Percentiles rank a stretch among this genome's conserved stretches.
These are phyloP conservation scores for Alsophila aescularia DNA, from an alignment of 2,888 invertebrate species.

Conservation along the genomic window DNA sequence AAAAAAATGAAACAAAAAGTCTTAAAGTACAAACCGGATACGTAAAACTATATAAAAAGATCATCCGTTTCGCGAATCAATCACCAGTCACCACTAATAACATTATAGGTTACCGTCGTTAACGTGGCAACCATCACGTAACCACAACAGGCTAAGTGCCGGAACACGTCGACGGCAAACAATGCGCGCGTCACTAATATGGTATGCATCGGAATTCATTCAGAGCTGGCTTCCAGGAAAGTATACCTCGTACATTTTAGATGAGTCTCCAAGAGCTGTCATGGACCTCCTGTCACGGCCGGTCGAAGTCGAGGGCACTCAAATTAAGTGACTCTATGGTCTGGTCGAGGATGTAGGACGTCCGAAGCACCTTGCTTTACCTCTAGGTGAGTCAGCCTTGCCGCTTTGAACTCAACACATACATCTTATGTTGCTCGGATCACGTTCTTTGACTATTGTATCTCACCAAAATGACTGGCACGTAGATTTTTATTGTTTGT, in stretches of 20 bases:
- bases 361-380: constrained; percentile 35
- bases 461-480: constrained; percentile 21
- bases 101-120: not conserved
- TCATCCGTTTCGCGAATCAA: constrained; percentile 4
- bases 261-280: constrained; percentile 47
- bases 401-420: constrained; percentile 21
- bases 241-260: constrained; percentile 43
- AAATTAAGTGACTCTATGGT: too few species aligned
- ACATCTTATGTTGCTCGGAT: constrained; percentile 34
- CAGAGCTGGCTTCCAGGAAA: constrained; percentile 48
- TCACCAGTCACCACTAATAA: constrained; percentile 1
- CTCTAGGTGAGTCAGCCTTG: constrained; percentile 46
- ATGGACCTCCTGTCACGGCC: constrained; percentile 57
- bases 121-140: not conserved
- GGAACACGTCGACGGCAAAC: constrained; percentile 25
- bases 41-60: not conserved
- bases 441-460: constrained; percentile 47
- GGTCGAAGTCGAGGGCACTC: constrained; percentile 58
- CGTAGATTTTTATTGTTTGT: constrained; percentile 13
- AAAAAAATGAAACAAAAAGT: too few species aligned
- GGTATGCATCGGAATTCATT: constrained; percentile 31
- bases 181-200: constrained; percentile 13
- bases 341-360: constrained; percentile 29
- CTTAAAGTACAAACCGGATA: not conserved
- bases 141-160: constrained; percentile 10